Evolutionary conservation across 2,888 invertebrate genomes (phyloP).

Genomic region (Rotaria sp.): DNA sequence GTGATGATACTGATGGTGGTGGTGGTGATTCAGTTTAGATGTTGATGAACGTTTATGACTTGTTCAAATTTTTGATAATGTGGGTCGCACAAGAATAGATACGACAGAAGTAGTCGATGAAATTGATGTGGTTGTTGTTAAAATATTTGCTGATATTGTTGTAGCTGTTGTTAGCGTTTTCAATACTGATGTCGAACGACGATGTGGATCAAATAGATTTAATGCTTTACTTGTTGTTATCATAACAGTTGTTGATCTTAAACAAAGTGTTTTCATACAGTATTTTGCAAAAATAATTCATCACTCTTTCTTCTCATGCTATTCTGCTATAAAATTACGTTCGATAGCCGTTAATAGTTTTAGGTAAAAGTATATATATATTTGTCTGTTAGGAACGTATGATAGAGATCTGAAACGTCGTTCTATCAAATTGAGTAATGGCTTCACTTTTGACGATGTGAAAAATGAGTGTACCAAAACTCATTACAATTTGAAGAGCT

Average conservation of each 20-base stretch:
- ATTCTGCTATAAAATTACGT: no score
- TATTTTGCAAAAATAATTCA: no score
- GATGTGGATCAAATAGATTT: constrained; percentile 5
- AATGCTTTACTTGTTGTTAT: not conserved
- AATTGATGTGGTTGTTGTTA: not conserved
- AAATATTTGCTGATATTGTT: no score
- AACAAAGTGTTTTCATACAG: constrained; percentile 10
- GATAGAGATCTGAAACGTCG: no score
- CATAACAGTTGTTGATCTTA: not conserved
- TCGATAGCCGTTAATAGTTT: no score
- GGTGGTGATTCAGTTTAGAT: not conserved
- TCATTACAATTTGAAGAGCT: no score
- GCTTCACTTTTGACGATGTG: no score
- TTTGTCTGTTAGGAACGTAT: no score
- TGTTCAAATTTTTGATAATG: not conserved
- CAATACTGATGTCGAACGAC: not conserved
- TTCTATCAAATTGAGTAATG: no score
- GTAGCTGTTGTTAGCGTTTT: not conserved
- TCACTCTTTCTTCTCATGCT: no score
- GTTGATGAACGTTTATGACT: not conserved
- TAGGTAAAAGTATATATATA: no score
- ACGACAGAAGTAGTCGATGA: not conserved
- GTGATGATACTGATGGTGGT: not conserved
- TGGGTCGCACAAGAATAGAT: not conserved
- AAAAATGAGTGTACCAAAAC: no score